Conservation (phyloP, 1,140 invertebrate genomes). For the Zaprionus inermis region DNA sequence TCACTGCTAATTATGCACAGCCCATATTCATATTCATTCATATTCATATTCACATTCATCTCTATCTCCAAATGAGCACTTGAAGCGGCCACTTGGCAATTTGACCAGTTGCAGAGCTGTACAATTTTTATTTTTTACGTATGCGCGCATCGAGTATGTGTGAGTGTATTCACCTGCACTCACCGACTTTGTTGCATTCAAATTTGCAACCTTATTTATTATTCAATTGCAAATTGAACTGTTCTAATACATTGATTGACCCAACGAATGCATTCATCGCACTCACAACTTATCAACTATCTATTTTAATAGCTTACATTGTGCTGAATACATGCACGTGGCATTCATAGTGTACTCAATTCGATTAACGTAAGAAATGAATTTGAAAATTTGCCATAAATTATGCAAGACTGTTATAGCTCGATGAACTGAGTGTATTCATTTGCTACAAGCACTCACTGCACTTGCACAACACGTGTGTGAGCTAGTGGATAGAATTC, state of each 20-base stretch:
- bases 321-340: neutral
- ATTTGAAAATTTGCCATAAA: neutral
- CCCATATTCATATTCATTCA: constrained; percentile 9
- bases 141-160: neutral
- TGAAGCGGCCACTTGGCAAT: constrained; percentile 59
- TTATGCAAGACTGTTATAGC: neutral
- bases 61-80: constrained; percentile 41
- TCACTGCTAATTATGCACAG: constrained; percentile 74
- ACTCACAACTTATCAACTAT: neutral
- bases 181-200: constrained; percentile 4
- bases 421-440: too few species aligned
- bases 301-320: too few species aligned
- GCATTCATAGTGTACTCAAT: constrained; percentile 4
- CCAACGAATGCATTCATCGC: neutral
- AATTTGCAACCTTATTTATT: neutral
- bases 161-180: constrained; percentile 29
- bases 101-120: constrained; percentile 38
- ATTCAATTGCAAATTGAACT: constrained; percentile 6
- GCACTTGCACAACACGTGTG: neutral
- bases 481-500: too few species aligned
- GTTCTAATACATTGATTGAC: neutral
- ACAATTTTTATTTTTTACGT: neutral
- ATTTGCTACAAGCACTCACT: neutral
- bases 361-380: neutral
- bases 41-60: constrained; percentile 31